These are phyloP conservation scores for Rhizoglyphus robini DNA, from an alignment of 1,140 invertebrate species.

Conservation along the genomic window DNA sequence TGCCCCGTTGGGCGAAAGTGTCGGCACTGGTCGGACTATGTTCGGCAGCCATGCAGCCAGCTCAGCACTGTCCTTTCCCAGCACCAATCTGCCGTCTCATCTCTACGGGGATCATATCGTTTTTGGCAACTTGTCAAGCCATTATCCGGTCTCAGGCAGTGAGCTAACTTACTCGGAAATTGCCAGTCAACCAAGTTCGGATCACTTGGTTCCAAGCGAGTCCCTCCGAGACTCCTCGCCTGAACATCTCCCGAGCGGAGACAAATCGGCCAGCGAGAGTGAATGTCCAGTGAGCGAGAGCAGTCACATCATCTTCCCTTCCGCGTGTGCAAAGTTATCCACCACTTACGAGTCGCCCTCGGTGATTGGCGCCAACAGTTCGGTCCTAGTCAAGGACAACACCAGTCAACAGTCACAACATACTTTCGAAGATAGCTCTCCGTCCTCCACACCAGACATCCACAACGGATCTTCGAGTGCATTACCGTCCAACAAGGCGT, in stretches of 20 bases:
- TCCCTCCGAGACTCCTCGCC: too few relatives aligned
- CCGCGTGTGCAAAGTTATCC: background rate
- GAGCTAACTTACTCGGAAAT: constrained; percentile 1
- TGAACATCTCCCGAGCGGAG: background rate
- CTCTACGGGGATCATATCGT: constrained; percentile 5
- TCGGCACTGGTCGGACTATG: background rate
- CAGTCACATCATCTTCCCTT: background rate
- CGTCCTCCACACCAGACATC: background rate
- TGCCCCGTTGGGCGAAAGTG: background rate
- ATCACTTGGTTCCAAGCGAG: background rate
- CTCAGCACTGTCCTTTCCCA: background rate
- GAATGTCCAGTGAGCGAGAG: constrained; percentile 1
- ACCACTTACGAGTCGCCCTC: background rate
- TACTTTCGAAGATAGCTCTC: background rate
- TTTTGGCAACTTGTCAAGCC: background rate
- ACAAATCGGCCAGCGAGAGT: background rate
- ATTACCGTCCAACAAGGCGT: constrained; percentile 18
- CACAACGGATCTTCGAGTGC: background rate
- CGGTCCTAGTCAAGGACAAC: background rate
- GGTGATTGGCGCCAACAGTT: background rate
- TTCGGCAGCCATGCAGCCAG: background rate
- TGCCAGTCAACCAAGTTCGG: background rate
- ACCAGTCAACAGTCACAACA: background rate
- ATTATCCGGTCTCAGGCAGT: constrained; percentile 6
- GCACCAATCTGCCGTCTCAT: background rate